Evolutionary conservation across 2,797 vertebrate species (phyloP), one percentile per base, ranked within the genome.

Genomic region (Catostomus latipinnis): DNA sequence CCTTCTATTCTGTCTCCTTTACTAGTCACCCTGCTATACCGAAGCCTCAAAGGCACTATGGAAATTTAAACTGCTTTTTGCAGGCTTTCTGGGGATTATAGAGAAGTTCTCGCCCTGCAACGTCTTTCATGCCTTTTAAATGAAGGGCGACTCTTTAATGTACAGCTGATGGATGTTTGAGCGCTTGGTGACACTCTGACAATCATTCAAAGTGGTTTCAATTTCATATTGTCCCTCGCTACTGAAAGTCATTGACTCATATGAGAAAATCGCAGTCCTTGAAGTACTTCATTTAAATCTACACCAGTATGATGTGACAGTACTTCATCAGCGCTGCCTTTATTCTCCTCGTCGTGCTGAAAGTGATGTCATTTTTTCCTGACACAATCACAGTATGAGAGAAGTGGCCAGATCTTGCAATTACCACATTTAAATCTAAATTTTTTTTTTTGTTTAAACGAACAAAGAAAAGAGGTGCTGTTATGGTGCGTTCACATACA

Each of bases 171-270:
- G 34, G 34, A 2, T 34, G 34, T 34, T 34, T 34, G 34, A 34
- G 34, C 3, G 34, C 34, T 34, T 34, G 4, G 34, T 34, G 34
- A 4, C 34, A 34, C 49, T 2, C 76, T 56, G 77, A 13, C 77
- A 65, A 52, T 72, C 77, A 65, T 72, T 79, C 60, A 49, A 50
- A 60, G 8, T 71, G 34, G 50, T 49, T 6, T 34, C 12, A 50
- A 66, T 16, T 52, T 54, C 34, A 71, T 49, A 48, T 10, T 48
- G 7, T 13, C 13, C 54, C 45, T 22, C 22, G 58, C 16, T 66
- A n/a, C 14, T 16, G 10, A 34, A 34, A 34, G 34, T 22, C 43
- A 18, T 16, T 49, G 1, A 69, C 18, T 22, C 22, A 2, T 22
- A 34, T 34, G 34, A 34, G 34, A 34, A 34, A 34, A 34, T 34